Evolutionary conservation across 2,797 vertebrate species (phyloP).

Genomic region (Karalla daura): DNA sequence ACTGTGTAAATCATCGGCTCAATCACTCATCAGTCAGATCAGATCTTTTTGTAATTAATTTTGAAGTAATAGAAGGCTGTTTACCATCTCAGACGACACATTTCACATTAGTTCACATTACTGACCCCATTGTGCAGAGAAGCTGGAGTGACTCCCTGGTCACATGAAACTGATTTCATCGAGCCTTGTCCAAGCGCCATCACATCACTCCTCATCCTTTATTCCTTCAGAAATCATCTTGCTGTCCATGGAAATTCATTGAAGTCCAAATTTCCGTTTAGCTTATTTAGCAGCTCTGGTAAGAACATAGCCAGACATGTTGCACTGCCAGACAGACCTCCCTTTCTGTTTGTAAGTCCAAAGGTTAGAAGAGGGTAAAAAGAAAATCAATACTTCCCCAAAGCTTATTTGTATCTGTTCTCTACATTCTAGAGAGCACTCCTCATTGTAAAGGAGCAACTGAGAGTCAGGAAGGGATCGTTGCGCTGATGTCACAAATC

Average conservation of each 20-base stretch:
- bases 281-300: conserved; percentile 7
- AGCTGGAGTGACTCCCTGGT: conserved; percentile 35
- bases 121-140: conserved; percentile 53
- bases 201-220: conserved; percentile 30
- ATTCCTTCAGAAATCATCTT: conserved; percentile 45
- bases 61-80: no score
- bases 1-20: no score
- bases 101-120: conserved; percentile 19
- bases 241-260: neutral
- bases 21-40: no score
- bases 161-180: conserved; percentile 49
- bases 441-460: neutral
- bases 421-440: neutral
- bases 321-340: conserved; percentile 7
- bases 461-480: conserved; percentile 7
- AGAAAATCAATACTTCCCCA: conserved; percentile 60
- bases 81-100: neutral
- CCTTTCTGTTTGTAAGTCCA: conserved; percentile 78
- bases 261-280: neutral
- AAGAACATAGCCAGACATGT: conserved; percentile 24
- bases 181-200: conserved; percentile 74
- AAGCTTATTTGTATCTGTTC: conserved; percentile 7
- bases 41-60: no score
- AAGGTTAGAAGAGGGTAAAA: conserved; percentile 59
- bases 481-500: neutral